Percentiles rank a stretch among this genome's conserved stretches.
These are phyloP conservation scores for Heliocidaris erythrogramma DNA, from an alignment of 35 echinoderm and acorn worm genomes.

Conservation along the genomic window DNA sequence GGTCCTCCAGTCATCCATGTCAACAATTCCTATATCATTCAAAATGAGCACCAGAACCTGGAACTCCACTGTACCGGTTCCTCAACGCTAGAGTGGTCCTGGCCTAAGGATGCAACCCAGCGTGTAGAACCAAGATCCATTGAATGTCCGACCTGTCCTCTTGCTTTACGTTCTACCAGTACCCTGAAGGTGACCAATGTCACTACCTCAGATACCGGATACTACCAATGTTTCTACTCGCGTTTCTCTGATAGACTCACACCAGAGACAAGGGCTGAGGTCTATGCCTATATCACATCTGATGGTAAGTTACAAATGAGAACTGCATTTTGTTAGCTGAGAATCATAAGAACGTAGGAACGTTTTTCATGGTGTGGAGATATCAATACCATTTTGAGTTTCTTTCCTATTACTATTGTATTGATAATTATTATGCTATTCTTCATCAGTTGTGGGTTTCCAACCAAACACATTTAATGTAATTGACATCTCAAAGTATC, in stretches of 20 bases:
- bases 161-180: slow-evolving; percentile 26
- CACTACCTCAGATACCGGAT: slow-evolving; percentile 48
- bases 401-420: too few species aligned
- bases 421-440: too few species aligned
- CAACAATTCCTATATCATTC: slow-evolving; percentile 30
- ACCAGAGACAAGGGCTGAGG: slow-evolving; percentile 27
- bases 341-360: too few species aligned
- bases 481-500: too few species aligned
- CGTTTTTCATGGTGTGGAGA: too few species aligned
- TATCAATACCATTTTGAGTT: too few species aligned
- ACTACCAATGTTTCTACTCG: slow-evolving; percentile 54
- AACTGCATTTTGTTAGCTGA: not conserved
- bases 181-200: slow-evolving; percentile 30
- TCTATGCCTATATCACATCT: slow-evolving; percentile 47
- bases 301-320: not conserved
- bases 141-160: slow-evolving; percentile 41
- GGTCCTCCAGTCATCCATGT: slow-evolving; percentile 52
- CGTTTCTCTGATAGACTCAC: slow-evolving; percentile 40
- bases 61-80: slow-evolving; percentile 61
- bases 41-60: slow-evolving; percentile 56
- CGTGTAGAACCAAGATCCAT: slow-evolving; percentile 23
- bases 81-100: slow-evolving; percentile 71
- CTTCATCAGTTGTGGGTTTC: too few species aligned
- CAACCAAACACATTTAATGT: too few species aligned
- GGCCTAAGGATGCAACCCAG: slow-evolving; percentile 36